Conservation (phyloP, 2,113 vertebrate species). For the Canis aureus region DNA sequence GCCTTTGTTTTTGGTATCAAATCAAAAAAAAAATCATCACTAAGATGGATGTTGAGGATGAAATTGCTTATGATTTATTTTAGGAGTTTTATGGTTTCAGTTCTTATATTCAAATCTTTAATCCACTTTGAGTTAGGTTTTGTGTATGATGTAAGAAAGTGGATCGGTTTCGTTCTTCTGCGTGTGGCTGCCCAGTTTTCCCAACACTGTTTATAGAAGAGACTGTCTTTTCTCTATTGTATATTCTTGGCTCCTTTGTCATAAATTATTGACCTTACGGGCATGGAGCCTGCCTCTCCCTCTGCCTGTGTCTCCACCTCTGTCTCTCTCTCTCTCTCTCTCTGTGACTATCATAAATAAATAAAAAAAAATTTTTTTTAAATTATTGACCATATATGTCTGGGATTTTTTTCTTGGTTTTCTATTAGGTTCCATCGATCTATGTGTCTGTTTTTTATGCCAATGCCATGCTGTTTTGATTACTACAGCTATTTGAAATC, state of each 20-base stretch:
- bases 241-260: background rate
- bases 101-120: background rate
- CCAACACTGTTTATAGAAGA: background rate
- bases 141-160: background rate
- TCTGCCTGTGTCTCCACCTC: too few species aligned
- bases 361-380: rapidly evolving
- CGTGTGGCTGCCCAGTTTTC: background rate
- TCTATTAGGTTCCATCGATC: background rate
- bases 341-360: too few species aligned
- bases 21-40: background rate
- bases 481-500: background rate
- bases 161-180: background rate
- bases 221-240: background rate
- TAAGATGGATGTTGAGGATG: background rate
- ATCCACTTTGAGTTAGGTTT: background rate
- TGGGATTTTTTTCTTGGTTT: background rate
- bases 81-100: background rate
- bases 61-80: background rate
- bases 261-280: background rate
- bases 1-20: background rate
- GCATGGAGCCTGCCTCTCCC: too few species aligned
- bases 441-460: background rate
- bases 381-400: background rate
- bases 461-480: background rate
- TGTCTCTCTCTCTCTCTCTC: too few species aligned